These are phyloP conservation scores for Sceloporus undulatus DNA, from an alignment of 2,113 vertebrate genomes.

Conservation along the genomic window DNA sequence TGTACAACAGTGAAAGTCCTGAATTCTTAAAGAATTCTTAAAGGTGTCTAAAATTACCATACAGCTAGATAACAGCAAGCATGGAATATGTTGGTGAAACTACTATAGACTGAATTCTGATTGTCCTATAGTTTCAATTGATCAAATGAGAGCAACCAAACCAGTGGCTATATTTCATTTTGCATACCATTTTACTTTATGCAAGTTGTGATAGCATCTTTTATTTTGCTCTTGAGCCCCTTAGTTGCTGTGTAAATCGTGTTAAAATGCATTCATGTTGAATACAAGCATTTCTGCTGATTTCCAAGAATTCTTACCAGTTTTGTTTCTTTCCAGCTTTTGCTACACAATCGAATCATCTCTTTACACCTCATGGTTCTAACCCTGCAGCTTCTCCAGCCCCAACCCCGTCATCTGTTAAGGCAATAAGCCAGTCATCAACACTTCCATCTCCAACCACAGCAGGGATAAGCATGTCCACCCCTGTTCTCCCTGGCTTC, in stretches of 20 bases:
- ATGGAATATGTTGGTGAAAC: too few species aligned
- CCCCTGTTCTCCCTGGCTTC: slow-evolving; percentile 77
- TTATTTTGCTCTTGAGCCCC: slow-evolving; percentile 43
- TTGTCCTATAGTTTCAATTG: background rate
- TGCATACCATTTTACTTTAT: slow-evolving; percentile 22
- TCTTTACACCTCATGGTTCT: slow-evolving; percentile 89
- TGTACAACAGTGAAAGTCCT: background rate
- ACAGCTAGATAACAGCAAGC: background rate
- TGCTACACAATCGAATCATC: slow-evolving; percentile 86
- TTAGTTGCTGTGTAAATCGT: slow-evolving; percentile 55
- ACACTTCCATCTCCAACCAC: slow-evolving; percentile 71
- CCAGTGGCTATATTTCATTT: slow-evolving; percentile 16
- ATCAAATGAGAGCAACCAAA: background rate
- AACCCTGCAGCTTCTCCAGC: slow-evolving; percentile 83
- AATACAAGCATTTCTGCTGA: slow-evolving; percentile 63
- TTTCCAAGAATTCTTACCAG: slow-evolving; percentile 74
- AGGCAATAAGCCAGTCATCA: slow-evolving; percentile 78
- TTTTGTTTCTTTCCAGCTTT: slow-evolving; percentile 85
- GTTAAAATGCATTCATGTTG: slow-evolving; percentile 67
- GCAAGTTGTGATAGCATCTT: slow-evolving; percentile 5
- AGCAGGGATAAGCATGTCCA: slow-evolving; percentile 75
- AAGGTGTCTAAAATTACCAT: background rate
- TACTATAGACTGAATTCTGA: background rate
- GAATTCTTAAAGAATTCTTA: background rate
- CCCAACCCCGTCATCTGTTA: slow-evolving; percentile 84